These are phyloP conservation scores for Microplitis deprimator DNA, from an alignment of 2,888 invertebrate species.

Conservation along the genomic window DNA sequence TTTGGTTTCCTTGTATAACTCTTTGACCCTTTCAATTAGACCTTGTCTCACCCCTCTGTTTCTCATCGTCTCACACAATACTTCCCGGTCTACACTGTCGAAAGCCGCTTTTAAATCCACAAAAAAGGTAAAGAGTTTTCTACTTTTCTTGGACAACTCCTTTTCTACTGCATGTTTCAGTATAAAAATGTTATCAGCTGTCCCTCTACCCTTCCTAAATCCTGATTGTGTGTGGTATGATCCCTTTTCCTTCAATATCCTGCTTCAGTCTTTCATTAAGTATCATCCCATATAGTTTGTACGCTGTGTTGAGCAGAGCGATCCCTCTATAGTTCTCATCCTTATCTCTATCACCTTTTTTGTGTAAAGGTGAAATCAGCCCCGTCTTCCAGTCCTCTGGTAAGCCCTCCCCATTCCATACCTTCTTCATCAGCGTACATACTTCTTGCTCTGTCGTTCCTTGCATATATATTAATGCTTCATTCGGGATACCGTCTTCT, in stretches of 20 bases:
- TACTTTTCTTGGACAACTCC: slow-evolving; percentile 23
- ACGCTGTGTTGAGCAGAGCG: slow-evolving; percentile 44
- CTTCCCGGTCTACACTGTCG: slow-evolving; percentile 45
- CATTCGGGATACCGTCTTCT: slow-evolving; percentile 39
- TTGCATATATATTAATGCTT: slow-evolving; percentile 41
- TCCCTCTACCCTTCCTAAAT: slow-evolving; percentile 44
- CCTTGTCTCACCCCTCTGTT: slow-evolving; percentile 28
- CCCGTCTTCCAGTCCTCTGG: slow-evolving; percentile 48
- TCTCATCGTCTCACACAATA: slow-evolving; percentile 45
- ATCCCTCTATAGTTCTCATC: slow-evolving; percentile 50
- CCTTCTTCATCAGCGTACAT: neutral
- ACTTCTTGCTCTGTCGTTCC: neutral
- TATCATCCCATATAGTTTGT: slow-evolving; percentile 47
- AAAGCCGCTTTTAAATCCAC: slow-evolving; percentile 51
- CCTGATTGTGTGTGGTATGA: slow-evolving; percentile 43
- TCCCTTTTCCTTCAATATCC: slow-evolving; percentile 37
- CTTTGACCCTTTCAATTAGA: slow-evolving; percentile 23
- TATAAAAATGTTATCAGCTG: slow-evolving; percentile 43
- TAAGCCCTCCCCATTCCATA: slow-evolving; percentile 44
- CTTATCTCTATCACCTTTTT: slow-evolving; percentile 43
- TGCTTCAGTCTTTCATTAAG: slow-evolving; percentile 42
- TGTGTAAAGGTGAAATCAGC: slow-evolving; percentile 45
- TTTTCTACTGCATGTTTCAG: slow-evolving; percentile 38
- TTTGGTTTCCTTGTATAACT: slow-evolving; percentile 40
- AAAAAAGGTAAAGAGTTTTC: slow-evolving; percentile 40